Evolutionary conservation across 1,140 invertebrate species (phyloP).

Genomic region (Antheraea pernyi): DNA sequence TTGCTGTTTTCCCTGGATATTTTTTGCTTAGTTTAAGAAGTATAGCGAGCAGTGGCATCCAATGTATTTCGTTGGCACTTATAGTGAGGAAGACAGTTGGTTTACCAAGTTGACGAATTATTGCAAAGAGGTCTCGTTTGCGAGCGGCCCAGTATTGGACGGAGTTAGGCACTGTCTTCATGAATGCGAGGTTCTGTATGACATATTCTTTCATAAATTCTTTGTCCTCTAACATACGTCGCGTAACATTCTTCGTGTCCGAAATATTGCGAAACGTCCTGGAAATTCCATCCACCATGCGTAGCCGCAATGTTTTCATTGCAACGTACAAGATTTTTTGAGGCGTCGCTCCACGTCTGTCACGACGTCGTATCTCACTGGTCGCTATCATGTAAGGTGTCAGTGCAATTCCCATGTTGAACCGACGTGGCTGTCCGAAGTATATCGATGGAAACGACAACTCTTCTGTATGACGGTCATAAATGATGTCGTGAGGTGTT

Average conservation of each 20-base stretch:
- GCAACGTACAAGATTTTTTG: constrained; percentile 46
- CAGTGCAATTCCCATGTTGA: constrained; percentile 28
- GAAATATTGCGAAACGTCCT: constrained; percentile 38
- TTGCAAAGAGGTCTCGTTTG: constrained; percentile 49
- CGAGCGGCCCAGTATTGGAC: constrained; percentile 45
- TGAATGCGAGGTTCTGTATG: constrained; percentile 35
- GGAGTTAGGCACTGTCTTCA: constrained; percentile 46
- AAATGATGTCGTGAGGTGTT: constrained; percentile 29
- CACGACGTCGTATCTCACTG: constrained; percentile 42
- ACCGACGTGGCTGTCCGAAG: constrained; percentile 35
- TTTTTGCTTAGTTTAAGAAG: constrained; percentile 44
- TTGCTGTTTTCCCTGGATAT: constrained; percentile 37
- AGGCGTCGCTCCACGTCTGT: constrained; percentile 42
- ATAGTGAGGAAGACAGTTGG: constrained; percentile 43
- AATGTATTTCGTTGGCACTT: constrained; percentile 47
- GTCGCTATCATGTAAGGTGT: constrained; percentile 41
- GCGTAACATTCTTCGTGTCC: constrained; percentile 32
- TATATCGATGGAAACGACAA: constrained; percentile 48
- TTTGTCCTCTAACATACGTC: constrained; percentile 38
- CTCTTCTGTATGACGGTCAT: constrained; percentile 43
- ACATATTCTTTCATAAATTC: constrained; percentile 41
- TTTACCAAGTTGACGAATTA: constrained; percentile 49
- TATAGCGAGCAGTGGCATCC: constrained; percentile 35
- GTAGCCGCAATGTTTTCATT: constrained; percentile 40
- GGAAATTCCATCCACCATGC: constrained; percentile 38